Percentiles rank a stretch among this genome's conserved stretches.
These are phyloP conservation scores for Conus canariensis DNA, from an alignment of 2,888 invertebrate species.

Conservation along the genomic window DNA sequence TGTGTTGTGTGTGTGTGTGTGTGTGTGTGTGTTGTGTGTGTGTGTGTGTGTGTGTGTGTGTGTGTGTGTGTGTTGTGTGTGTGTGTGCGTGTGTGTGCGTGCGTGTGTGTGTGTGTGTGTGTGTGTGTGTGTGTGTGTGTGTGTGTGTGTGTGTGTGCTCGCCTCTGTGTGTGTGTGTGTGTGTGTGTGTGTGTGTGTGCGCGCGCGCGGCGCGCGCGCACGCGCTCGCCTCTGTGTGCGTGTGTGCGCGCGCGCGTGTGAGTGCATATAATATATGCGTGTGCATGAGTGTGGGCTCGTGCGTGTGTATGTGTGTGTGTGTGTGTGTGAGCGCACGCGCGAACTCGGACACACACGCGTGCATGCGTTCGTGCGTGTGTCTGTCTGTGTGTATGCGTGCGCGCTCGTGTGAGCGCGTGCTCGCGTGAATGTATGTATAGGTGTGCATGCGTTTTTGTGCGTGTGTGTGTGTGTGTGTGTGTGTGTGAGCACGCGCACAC, in stretches of 20 bases:
- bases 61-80: neutral
- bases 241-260: neutral
- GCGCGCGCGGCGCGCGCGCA: neutral
- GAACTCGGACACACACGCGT: neutral
- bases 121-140: too few species aligned
- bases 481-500: neutral
- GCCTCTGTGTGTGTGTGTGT: too few species aligned
- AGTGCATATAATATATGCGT: neutral
- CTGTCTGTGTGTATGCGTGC: neutral
- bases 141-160: too few species aligned
- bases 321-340: neutral
- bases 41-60: too few species aligned
- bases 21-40: neutral
- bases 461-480: neutral
- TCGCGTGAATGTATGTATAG: neutral
- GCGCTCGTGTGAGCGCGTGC: neutral
- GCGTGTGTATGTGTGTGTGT: slow-evolving; percentile 3
- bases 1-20: too few species aligned
- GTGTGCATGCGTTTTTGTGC: neutral
- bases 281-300: neutral
- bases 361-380: slow-evolving; percentile 3
- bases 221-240: neutral
- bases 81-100: neutral
- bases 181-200: neutral
- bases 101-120: too few species aligned